These are phyloP conservation scores for Heterodera schachtii DNA, from an alignment of 1,140 invertebrate genomes.

Conservation along the genomic window DNA sequence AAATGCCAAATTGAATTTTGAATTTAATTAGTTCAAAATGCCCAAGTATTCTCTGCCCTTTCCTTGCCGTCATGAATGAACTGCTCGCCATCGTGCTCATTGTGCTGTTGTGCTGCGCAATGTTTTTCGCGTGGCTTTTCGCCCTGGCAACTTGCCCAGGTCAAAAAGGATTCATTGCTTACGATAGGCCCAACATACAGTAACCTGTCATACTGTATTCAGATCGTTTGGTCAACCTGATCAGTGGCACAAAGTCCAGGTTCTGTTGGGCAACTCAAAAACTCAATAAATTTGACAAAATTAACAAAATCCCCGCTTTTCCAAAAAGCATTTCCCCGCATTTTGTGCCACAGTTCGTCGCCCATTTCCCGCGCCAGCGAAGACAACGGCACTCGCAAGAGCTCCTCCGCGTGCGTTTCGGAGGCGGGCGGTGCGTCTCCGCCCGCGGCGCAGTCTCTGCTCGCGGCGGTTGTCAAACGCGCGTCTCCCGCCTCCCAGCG, in stretches of 20 bases:
- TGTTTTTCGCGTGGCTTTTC: conserved; percentile 53
- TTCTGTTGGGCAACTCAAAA: not conserved
- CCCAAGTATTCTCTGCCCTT: not conserved
- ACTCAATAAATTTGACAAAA: not conserved
- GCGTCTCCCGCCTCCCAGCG: not conserved
- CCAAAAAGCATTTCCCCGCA: too few relatives aligned
- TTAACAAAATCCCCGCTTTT: too few relatives aligned
- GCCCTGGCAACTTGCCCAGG: conserved; percentile 44
- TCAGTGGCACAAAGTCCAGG: conserved; percentile 17
- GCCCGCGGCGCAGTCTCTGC: not conserved
- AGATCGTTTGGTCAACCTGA: conserved; percentile 35
- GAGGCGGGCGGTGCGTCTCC: not conserved
- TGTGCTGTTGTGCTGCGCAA: conserved; percentile 47
- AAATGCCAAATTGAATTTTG: not conserved
- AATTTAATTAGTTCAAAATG: not conserved
- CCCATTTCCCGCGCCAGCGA: conserved; percentile 23
- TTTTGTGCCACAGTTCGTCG: conserved; percentile 8
- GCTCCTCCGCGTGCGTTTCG: not conserved
- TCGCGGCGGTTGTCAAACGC: not conserved
- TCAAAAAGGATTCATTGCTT: not conserved
- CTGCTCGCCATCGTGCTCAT: conserved; percentile 50
- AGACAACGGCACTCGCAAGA: not conserved
- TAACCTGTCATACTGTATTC: not conserved
- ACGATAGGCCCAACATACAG: not conserved
- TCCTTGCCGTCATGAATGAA: conserved; percentile 41